Conservation (phyloP, 2,113 vertebrate genomes). For the Lasiurus cinereus region DNA sequence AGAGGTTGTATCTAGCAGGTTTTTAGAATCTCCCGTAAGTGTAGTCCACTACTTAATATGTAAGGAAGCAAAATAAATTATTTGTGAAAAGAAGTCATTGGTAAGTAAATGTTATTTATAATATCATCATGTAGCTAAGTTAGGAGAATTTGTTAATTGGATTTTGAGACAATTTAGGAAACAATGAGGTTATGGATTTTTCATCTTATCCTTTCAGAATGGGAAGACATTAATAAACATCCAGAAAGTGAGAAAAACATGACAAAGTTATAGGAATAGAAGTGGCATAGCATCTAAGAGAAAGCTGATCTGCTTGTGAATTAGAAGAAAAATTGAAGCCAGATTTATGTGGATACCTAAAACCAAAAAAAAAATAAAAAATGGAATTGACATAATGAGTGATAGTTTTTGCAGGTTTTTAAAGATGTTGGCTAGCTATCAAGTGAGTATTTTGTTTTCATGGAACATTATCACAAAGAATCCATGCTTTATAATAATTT, state of each 20-base stretch:
- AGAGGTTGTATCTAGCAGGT: not conserved
- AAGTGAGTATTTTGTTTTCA: constrained; percentile 39
- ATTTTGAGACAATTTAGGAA: not conserved
- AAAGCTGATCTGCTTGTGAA: not conserved
- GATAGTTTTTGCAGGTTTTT: not conserved
- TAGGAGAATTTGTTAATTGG: not conserved
- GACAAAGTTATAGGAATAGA: not conserved
- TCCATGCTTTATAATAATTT: not conserved
- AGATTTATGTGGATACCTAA: not conserved
- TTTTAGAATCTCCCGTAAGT: not conserved
- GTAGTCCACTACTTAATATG: not conserved
- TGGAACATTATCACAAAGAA: not conserved
- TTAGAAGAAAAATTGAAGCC: not conserved
- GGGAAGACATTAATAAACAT: not conserved
- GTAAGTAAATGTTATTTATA: not conserved
- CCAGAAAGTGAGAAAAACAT: not conserved
- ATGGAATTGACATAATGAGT: not conserved
- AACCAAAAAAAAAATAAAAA: not conserved
- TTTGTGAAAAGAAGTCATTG: not conserved
- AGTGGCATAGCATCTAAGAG: not conserved
- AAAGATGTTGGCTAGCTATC: not conserved
- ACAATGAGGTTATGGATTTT: not conserved
- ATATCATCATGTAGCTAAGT: not conserved
- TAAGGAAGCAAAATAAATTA: not conserved
- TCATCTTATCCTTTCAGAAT: not conserved